Evolutionary conservation across 2,888 invertebrate species (phyloP), one percentile per base, ranked within the genome.

Genomic region (Acleris emargana): DNA sequence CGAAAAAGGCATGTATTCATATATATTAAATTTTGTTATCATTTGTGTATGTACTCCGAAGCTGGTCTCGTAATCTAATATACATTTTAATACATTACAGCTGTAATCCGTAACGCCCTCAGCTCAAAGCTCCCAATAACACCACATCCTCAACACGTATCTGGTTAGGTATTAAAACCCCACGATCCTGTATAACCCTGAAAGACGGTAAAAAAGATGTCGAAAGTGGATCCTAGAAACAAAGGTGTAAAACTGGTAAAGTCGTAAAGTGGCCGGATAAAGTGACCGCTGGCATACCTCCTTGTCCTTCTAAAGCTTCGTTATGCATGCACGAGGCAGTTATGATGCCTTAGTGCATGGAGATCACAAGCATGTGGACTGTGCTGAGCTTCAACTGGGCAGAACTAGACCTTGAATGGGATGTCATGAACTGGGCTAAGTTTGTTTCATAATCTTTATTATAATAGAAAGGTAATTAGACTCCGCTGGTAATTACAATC

Each of bases 301-400:
- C 88, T 83, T 88, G 89, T 87, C 89, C 89, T 89, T 89, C 73
- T 78, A 77, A 85, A 90, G 90, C 89, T 84, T 80, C 82, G 70
- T 62, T 74, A 77, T 71, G 84, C 91, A 91, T 91, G 91, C 91
- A 81, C 81, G 79, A 78, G 79, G 72, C 77, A 77, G 70, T 60
- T 62, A 59, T 64, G 70, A 69, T 78, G 78, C 77, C 81, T 80
- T 66, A 77, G 78, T 79, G 73, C 78, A 73, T 71, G 76, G 75
- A 78, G 76, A 82, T 74, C 71, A 75, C 74, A 62, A 60, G 49
- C 42, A 49, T 20, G 18, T 38, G 28, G 53, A 17, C 18, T 3
- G n/a, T 9, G 3, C 7, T 11, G 5, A 11, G 11, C 11, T 49
- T 45, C 6, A n/a, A 28, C 38, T 38, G 38, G 13, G 38, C 13